Percentiles rank a stretch among this genome's conserved stretches.
Evolutionary conservation across 2,888 invertebrate genomes (phyloP).

Genomic region (Agriopis marginaria): DNA sequence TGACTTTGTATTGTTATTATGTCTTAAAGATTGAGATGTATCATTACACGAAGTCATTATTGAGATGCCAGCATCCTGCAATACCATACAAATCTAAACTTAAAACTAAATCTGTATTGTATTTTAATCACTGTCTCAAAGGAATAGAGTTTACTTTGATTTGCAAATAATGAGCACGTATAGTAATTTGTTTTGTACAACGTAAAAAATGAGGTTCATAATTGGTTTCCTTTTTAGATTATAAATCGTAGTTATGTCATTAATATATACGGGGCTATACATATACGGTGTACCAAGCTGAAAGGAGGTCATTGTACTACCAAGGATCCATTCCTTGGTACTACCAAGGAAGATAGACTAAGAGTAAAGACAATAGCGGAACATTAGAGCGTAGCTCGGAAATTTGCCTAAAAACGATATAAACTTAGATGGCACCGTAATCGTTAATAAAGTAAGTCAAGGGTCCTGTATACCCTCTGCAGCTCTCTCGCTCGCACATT

Average conservation of each 20-base stretch:
- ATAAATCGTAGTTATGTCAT: slow-evolving; percentile 8
- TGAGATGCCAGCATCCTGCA: slow-evolving; percentile 9
- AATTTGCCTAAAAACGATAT: too few species aligned
- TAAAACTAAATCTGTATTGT: background rate
- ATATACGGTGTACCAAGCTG: background rate
- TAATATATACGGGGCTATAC: too few species aligned
- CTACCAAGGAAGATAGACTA: too few species aligned
- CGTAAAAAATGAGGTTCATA: slow-evolving; percentile 17
- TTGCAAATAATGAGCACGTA: background rate
- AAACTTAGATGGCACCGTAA: too few species aligned
- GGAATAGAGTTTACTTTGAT: slow-evolving; percentile 10
- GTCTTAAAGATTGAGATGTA: slow-evolving; percentile 8
- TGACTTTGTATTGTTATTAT: background rate
- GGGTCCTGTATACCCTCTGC: too few species aligned
- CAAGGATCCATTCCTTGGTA: too few species aligned
- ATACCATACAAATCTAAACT: background rate
- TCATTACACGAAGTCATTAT: slow-evolving; percentile 7
- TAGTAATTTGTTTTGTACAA: slow-evolving; percentile 1
- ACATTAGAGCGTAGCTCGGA: too few species aligned
- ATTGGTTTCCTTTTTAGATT: slow-evolving; percentile 24
- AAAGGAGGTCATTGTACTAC: too few species aligned
- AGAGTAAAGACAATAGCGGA: too few species aligned
- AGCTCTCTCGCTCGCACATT: too few species aligned
- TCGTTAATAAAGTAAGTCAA: too few species aligned
- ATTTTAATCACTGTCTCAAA: background rate